Evolutionary conservation across 2,888 invertebrate genomes (phyloP).

Genomic region (Palloptera scutellata): DNA sequence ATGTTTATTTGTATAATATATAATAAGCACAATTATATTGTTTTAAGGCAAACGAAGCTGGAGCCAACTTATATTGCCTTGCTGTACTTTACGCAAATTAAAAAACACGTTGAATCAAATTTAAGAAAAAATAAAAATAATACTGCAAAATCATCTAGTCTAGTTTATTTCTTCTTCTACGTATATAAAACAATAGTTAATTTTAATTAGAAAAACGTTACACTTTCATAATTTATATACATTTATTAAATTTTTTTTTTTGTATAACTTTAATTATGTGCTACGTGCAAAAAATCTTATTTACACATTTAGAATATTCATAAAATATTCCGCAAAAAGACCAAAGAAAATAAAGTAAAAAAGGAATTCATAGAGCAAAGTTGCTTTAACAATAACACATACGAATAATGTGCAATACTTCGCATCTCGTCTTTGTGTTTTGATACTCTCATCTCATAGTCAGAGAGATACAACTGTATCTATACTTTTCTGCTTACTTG

Average conservation of each 20-base stretch:
- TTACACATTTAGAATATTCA: slow-evolving; percentile 18
- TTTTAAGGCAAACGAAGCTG: background rate
- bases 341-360: slow-evolving; percentile 14
- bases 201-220: too few relatives aligned
- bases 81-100: slow-evolving; percentile 25
- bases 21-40: too few relatives aligned
- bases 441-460: slow-evolving; percentile 35
- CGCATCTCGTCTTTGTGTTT: slow-evolving; percentile 45
- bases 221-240: too few relatives aligned
- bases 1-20: too few relatives aligned
- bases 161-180: too few relatives aligned
- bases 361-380: background rate
- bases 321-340: slow-evolving; percentile 14
- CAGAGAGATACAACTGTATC: slow-evolving; percentile 19
- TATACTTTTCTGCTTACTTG: slow-evolving; percentile 13
- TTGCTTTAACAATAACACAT: background rate
- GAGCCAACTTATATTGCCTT: slow-evolving; percentile 25
- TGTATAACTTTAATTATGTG: background rate
- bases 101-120: background rate
- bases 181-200: too few relatives aligned
- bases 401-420: slow-evolving; percentile 38
- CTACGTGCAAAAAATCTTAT: slow-evolving; percentile 9
- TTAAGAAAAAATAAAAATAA: too few relatives aligned
- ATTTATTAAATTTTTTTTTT: too few relatives aligned
- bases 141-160: too few relatives aligned